A percentile compares a stretch with the other conserved stretches of the same genome.
phyloP scores from a whole-genome alignment of 2,888 invertebrate species.

The Cataglyphis cursor region DNA sequence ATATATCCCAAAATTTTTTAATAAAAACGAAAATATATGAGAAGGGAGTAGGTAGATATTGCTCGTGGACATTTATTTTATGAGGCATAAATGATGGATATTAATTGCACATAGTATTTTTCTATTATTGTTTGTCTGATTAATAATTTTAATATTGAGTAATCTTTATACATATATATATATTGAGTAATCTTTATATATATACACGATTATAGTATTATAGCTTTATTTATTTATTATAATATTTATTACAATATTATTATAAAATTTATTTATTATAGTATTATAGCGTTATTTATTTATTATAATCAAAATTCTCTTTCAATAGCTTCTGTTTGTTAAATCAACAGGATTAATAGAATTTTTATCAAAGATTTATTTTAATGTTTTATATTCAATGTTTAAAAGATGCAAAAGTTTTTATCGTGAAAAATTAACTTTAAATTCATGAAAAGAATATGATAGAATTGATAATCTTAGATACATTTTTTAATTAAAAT shows the following conservation, averaged over 20 bases:
- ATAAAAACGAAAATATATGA: background rate
- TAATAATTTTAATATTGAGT: background rate
- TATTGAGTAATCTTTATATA: background rate
- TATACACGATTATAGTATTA: background rate
- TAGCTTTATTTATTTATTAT: too few relatives aligned
- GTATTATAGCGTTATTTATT: too few relatives aligned
- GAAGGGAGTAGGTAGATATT: background rate
- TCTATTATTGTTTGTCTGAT: background rate
- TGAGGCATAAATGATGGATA: background rate
- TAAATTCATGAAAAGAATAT: too few relatives aligned
- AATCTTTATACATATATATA: background rate
- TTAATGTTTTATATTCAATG: background rate
- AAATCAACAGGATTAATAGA: constrained; percentile 9
- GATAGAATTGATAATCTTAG: background rate
- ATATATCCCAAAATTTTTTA: background rate
- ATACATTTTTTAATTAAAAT: background rate
- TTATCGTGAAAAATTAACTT: background rate
- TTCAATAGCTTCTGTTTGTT: background rate
- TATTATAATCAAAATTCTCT: background rate
- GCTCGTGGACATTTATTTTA: background rate
- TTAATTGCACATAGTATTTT: background rate
- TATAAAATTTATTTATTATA: too few relatives aligned
- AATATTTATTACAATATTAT: too few relatives aligned
- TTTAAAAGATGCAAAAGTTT: background rate
- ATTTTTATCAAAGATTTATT: constrained; percentile 7